Base-by-base conservation (phyloP, 2,888 invertebrate species). In the Seladonia tumulorum region DNA sequence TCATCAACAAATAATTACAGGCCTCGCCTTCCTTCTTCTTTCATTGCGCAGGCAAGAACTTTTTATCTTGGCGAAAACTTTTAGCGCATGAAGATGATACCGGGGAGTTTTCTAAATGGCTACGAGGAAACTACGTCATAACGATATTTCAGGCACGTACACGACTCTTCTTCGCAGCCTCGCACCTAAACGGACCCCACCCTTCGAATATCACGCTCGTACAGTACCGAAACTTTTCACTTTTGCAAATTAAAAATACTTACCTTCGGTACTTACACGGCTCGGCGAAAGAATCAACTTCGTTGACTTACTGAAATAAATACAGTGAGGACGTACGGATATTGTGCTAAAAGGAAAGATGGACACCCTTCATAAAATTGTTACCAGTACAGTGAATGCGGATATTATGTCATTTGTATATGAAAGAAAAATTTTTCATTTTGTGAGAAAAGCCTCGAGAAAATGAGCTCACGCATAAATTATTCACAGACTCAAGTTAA, bases 1-100 rank as follows among this genome's bases (percentile, higher is more conserved):
- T 88, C 90, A 85, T 90, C 87, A 79, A 89, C 86, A 85, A 90
- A 89, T 90, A 90, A 90, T 90, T 90, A 90, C 86, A 70, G 73
- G 76, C 82, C 66, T 39, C 53, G n/a, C 81, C 75, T 68, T 70
- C 78, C 73, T 79, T 66, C 75, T 68, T 70, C 78, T 76, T 79
- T 66, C 82, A 53, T 83, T 77, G 73, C 49, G 18, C 35, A 42
- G 72, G 68, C 66, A 76, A 49, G 29, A 86, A 86, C 68, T 89
- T 90, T 89, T 89, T 90, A 88, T 90, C 86, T 68, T 79, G 42
- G 35, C 42, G 53, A 72, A 86, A 90, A 85, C 81, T 88, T 88
- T 66, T 63, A 73, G 68, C 71, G 84, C 81, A 77, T 85, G 77
- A 86, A 81, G 90, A 90, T 83, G 86, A 86, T 81, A 82, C 73